phyloP scores from a whole-genome alignment of 23 tunicate genomes.

The Botrylloides violaceus region DNA sequence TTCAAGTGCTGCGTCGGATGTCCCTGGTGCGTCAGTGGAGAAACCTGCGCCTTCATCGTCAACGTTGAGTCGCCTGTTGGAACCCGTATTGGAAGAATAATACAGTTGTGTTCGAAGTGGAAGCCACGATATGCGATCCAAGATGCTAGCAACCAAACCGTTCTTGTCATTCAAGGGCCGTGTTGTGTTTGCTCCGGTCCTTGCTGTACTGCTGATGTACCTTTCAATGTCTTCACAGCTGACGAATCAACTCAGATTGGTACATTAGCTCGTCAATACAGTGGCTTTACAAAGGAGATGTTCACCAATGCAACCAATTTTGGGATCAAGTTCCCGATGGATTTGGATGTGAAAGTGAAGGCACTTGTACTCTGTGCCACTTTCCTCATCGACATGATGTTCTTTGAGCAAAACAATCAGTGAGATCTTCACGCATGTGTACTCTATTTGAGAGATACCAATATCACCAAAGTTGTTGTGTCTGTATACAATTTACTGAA shows the following conservation, averaged over 20 bases:
- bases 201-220: conserved; percentile 87
- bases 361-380: conserved; percentile 77
- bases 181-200: conserved; percentile 92
- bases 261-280: conserved; percentile 50
- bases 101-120: conserved; percentile 68
- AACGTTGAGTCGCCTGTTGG: conserved; percentile 62
- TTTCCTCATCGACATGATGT: conserved; percentile 90
- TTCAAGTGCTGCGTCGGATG: conserved; percentile 71
- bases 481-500: conserved; percentile 52
- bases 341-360: conserved; percentile 78
- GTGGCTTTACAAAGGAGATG: conserved; percentile 64
- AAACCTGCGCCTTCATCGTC: conserved; percentile 44
- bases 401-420: conserved; percentile 43
- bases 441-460: too few relatives aligned
- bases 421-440: too few relatives aligned
- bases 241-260: conserved; percentile 40
- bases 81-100: conserved; percentile 43
- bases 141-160: conserved; percentile 43
- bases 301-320: conserved; percentile 89
- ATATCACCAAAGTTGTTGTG: conserved; percentile 43
- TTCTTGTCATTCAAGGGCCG: conserved; percentile 78
- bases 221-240: conserved; percentile 51
- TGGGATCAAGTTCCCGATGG: conserved; percentile 44
- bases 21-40: conserved; percentile 65
- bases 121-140: conserved; percentile 49